A percentile compares a stretch with the other conserved stretches of the same genome.
Conservation (phyloP, 2,113 vertebrate genomes). For the Lycocorax pyrrhopterus region DNA sequence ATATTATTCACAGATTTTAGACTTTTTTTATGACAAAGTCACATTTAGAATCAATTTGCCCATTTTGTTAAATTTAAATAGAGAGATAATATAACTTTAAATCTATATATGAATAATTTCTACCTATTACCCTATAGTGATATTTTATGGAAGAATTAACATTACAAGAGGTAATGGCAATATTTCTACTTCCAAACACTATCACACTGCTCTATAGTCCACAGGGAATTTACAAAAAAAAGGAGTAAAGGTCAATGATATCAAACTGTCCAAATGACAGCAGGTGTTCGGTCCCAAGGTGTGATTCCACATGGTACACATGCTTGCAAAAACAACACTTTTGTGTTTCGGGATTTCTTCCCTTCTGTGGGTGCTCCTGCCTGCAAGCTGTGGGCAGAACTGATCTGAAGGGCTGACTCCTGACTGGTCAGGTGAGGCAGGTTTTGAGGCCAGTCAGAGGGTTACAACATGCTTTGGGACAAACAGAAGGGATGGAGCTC, state of each 20-base stretch:
- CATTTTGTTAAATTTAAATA: neutral
- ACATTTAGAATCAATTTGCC: neutral
- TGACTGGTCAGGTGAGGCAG: neutral
- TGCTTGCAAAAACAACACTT: neutral
- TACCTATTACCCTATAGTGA: neutral
- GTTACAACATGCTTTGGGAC: fast-evolving
- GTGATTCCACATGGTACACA: neutral
- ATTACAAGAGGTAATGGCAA: neutral
- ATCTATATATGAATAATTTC: neutral
- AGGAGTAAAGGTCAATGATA: neutral
- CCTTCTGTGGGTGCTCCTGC: neutral
- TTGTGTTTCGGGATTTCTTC: neutral
- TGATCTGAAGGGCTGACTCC: neutral
- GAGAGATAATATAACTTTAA: neutral
- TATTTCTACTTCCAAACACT: neutral
- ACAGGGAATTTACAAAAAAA: neutral
- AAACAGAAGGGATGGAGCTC: neutral
- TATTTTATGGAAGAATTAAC: neutral
- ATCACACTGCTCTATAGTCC: neutral
- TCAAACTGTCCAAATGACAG: fast-evolving
- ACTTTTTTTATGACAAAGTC: neutral
- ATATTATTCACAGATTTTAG: neutral
- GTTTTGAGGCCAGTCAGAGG: neutral
- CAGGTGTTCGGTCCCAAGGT: neutral
- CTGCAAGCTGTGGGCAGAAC: neutral